Conservation (phyloP, 2,797 vertebrate genomes). For the Channallabes apus region DNA sequence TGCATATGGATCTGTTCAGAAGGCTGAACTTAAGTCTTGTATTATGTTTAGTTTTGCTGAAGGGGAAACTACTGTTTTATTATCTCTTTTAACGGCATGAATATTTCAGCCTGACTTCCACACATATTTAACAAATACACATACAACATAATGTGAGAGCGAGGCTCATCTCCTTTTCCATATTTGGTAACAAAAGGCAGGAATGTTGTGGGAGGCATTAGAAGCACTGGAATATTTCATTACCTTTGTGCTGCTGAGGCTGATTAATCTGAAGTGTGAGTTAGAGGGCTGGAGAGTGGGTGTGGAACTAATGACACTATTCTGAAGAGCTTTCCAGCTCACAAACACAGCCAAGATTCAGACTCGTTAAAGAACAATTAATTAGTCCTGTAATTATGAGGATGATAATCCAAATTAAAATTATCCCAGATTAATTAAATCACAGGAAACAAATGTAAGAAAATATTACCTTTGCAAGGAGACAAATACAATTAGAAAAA, state of each 20-base stretch:
- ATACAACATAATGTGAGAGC: slow-evolving; percentile 25
- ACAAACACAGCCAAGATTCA: slow-evolving; percentile 46
- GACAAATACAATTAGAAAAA: slow-evolving; percentile 31
- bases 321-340: slow-evolving; percentile 44
- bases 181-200: slow-evolving; percentile 46
- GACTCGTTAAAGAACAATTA: slow-evolving; percentile 49
- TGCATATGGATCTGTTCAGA: slow-evolving; percentile 52
- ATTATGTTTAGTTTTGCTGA: slow-evolving; percentile 37
- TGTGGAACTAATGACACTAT: slow-evolving; percentile 66
- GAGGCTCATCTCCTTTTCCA: slow-evolving; percentile 23
- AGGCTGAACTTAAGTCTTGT: slow-evolving; percentile 33
- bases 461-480: slow-evolving; percentile 40
- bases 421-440: slow-evolving; percentile 44
- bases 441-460: slow-evolving; percentile 43
- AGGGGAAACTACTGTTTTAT: slow-evolving; percentile 38
- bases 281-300: slow-evolving; percentile 64
- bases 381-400: slow-evolving; percentile 37
- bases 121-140: slow-evolving; percentile 44
- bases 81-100: slow-evolving; percentile 10
- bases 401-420: slow-evolving; percentile 43
- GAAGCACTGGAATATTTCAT: slow-evolving; percentile 63
- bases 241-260: slow-evolving; percentile 71
- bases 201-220: slow-evolving; percentile 59
- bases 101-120: slow-evolving; percentile 28
- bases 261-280: slow-evolving; percentile 79